Conservation (phyloP, 2,113 vertebrate species). For the Cyprinodon tularosa region DNA sequence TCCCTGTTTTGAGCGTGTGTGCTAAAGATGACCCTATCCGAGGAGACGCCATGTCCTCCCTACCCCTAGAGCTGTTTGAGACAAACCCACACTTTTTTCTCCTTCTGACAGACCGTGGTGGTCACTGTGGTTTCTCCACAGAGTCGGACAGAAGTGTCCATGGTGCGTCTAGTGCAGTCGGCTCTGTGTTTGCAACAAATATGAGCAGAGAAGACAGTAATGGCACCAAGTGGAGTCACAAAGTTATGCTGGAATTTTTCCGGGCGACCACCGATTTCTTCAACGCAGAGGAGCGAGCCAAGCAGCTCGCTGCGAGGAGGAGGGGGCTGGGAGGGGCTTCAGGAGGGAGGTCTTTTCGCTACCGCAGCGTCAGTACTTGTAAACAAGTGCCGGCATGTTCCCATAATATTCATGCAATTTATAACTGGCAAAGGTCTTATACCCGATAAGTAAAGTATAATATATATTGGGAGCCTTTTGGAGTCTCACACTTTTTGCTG, state of each 20-base stretch:
- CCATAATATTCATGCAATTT: conserved; percentile 84
- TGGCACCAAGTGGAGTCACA: conserved; percentile 79
- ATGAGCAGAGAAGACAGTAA: conserved; percentile 8
- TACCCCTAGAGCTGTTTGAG: conserved; percentile 85
- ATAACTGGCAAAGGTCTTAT: conserved; percentile 85
- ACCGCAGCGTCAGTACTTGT: conserved; percentile 80
- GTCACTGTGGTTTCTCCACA: conserved; percentile 83
- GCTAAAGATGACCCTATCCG: conserved; percentile 81
- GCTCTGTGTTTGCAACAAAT: background rate
- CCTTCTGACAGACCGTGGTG: conserved; percentile 77
- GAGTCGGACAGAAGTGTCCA: conserved; percentile 27
- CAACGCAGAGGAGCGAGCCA: conserved; percentile 79
- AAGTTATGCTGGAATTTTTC: conserved; percentile 83
- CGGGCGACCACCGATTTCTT: conserved; percentile 84
- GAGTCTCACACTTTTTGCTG: background rate
- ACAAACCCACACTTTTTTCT: conserved; percentile 87
- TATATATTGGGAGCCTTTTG: conserved; percentile 8
- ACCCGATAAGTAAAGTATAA: conserved; percentile 73
- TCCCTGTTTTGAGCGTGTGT: conserved; percentile 82
- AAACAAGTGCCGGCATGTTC: conserved; percentile 79
- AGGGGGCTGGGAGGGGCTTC: conserved; percentile 66
- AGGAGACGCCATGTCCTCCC: conserved; percentile 69
- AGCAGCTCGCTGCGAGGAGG: conserved; percentile 70
- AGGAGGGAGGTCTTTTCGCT: conserved; percentile 69
- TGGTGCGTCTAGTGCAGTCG: conserved; percentile 7